Evolutionary conservation across 2,113 vertebrate genomes (phyloP).

Genomic region (Galemys pyrenaicus): DNA sequence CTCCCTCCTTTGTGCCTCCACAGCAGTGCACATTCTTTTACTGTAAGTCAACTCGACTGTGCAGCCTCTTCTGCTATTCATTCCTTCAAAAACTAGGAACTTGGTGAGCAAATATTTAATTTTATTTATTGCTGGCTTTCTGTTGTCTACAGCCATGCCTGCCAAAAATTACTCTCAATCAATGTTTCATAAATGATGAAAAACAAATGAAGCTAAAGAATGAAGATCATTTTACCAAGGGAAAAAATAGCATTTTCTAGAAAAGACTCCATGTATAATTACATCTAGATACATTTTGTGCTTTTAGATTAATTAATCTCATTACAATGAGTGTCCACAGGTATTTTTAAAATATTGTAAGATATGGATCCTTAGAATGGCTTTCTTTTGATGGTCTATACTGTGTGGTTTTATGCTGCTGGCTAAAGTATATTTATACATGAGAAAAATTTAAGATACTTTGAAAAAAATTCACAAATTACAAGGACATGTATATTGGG

Average conservation of each 20-base stretch:
- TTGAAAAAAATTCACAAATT: conserved; percentile 49
- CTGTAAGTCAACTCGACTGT: not conserved
- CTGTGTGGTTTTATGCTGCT: not conserved
- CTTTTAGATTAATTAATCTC: conserved; percentile 11
- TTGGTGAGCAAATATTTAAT: not conserved
- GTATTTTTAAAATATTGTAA: not conserved
- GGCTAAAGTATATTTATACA: not conserved
- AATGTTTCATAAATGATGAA: not conserved
- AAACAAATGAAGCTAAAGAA: conserved; percentile 9
- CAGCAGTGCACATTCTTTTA: not conserved
- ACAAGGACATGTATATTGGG: not conserved
- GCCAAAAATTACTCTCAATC: not conserved
- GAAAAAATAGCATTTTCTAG: not conserved
- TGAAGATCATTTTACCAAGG: not conserved
- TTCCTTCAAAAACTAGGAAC: not conserved
- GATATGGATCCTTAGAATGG: conserved; percentile 6
- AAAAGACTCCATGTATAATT: not conserved
- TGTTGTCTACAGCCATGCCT: not conserved
- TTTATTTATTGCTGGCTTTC: not conserved
- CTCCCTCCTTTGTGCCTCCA: not conserved
- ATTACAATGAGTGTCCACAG: not conserved
- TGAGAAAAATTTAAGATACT: not conserved
- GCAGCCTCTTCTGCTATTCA: not conserved
- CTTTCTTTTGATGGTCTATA: conserved; percentile 39
- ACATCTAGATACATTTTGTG: not conserved